Base-by-base conservation (phyloP, 1,140 invertebrate genomes). In the Drosophila arizonae region DNA sequence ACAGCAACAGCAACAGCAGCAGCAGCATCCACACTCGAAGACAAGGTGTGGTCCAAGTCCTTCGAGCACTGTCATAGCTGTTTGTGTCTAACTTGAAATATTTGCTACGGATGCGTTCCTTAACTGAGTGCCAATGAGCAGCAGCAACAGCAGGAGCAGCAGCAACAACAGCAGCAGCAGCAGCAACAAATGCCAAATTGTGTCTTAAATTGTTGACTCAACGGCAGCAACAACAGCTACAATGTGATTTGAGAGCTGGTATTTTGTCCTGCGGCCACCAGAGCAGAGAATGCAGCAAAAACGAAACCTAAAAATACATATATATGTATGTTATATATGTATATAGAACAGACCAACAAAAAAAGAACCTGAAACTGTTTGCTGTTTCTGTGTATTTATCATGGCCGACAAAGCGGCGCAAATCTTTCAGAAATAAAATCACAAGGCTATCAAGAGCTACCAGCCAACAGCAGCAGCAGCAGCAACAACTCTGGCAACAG, bases 261-360 rank as follows among this genome's bases (percentile, higher is more conserved):
- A 82, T 88, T 88, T 84, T 88, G 68, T 88, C 84, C 84, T 88
- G 84, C 79, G 84, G 84, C 84, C 80, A 82, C 68, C 79, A 76
- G 56, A 61, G 64, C 72, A 71, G 76, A 86, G 63, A 85, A 76
- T 72, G 74, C 71, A 41, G 4, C 28, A 26, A 45, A 58, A 58
- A 46, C n/a, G 33, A 46, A 39, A 56, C 30, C 28, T 57, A 45
- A 36, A 43, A 33, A 8, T 33, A 33, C 8, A 33, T 9, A 33
- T 33, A 33, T 1, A 33, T 33, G 6, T 33, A 33, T 6, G 1
- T 33, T 33, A 33, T 33, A 66, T 55, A 41, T 45, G 8, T 45
- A 45, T 45, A 17, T 39, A 39, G 36, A 39, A 39, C 36, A 39
- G 36, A 39, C 33, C 33, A 58, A 64, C 28, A 58, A 75, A 77